Evolutionary conservation across 2,113 vertebrate genomes (phyloP).

Genomic region (Theristicus caerulescens): DNA sequence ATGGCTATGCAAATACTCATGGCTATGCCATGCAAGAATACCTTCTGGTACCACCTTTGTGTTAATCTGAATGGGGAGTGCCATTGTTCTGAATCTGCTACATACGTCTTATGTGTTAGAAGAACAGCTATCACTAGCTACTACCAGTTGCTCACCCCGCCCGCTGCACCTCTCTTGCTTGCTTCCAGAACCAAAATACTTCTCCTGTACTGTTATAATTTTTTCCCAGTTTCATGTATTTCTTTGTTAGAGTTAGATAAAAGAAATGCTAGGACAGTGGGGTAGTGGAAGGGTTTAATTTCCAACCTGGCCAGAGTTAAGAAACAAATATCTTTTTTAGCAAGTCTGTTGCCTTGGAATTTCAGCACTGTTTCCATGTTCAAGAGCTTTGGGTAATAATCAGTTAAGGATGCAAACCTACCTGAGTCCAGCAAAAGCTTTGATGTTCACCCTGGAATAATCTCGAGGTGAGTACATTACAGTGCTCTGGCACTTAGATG

Average conservation of each 20-base stretch:
- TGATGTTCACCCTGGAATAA: constrained; percentile 26
- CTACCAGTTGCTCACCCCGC: not conserved
- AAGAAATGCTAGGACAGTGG: not conserved
- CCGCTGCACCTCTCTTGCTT: not conserved
- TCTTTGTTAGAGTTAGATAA: not conserved
- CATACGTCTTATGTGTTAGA: not conserved
- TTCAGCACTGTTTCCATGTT: not conserved
- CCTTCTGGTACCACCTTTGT: not conserved
- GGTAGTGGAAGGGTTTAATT: not conserved
- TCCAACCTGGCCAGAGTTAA: not conserved
- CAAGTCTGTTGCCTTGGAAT: not conserved
- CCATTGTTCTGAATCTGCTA: not conserved
- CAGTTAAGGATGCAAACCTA: not conserved
- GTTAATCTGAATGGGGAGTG: not conserved
- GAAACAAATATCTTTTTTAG: not conserved
- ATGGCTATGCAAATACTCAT: not conserved
- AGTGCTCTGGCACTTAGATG: not conserved
- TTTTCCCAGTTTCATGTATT: not conserved
- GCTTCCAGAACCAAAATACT: not conserved
- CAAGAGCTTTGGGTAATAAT: not conserved
- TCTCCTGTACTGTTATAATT: not conserved
- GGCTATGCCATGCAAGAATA: not conserved
- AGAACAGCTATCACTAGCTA: not conserved
- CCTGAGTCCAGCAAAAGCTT: not conserved
- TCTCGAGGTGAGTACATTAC: not conserved